Evolutionary conservation across 2,113 vertebrate genomes (phyloP), one percentile per base, ranked within the genome.

Genomic region (Typhlomys cinereus): DNA sequence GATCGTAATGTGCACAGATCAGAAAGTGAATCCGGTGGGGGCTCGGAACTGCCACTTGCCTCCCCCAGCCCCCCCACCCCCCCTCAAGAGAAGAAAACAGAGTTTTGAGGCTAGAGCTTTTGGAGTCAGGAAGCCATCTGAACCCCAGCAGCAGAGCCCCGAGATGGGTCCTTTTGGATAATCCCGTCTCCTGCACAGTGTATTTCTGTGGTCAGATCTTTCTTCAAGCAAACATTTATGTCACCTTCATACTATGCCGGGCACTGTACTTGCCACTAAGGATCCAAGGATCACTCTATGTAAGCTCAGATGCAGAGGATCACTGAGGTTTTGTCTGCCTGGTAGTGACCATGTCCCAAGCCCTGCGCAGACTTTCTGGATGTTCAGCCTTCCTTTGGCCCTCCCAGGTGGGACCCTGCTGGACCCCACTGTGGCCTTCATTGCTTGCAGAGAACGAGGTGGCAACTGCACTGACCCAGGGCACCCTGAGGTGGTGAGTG

Each of bases 41-140:
- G 85, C 87, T 41, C 61, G 12, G 2, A 31, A 14, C 0, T 86
- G 92, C 87, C 20, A 0, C 71, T 81, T 46, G 50, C 83, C 85
- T 61, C 57, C 54, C 81, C 25, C 9, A 66, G n/a, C n/a, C n/a
- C n/a, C n/a, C n/a, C n/a, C n/a, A n/a, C n/a, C n/a, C 85, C 67
- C 57, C 54, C 81, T 31, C 9, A 66, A 91, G 71, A 89, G 62
- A 67, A 50, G 76, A 90, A 94, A 96, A 90, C 94, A 94, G 82
- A 93, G 94, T 92, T 90, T 92, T 94, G 94, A 94, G 92, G 94
- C 88, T 89, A 90, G 89, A 64, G 17, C 23, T 39, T 57, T n/a
- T 92, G 59, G 84, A 39, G 57, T 83, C 54, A 44, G 90, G 88
- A 95, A 95, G 76, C 73, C 67, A 12, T 90, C 62, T 91, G 78